Evolutionary conservation across 2,797 vertebrate genomes (phyloP).

Genomic region (Lepilemur ruficaudatus): DNA sequence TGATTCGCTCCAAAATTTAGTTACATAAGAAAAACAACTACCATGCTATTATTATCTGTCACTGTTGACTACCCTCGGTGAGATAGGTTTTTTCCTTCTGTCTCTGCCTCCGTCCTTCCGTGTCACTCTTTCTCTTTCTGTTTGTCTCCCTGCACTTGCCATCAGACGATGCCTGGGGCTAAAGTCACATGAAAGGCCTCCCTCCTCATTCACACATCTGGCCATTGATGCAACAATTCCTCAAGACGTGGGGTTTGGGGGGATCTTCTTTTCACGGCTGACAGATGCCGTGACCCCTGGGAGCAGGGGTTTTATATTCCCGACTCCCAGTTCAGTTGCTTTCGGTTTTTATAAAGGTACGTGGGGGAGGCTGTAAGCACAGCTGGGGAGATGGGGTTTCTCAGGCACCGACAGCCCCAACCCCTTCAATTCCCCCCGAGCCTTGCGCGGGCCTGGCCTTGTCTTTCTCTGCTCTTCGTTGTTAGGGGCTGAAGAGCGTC

Average conservation of each 20-base stretch:
- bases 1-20: neutral
- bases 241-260: neutral
- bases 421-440: neutral
- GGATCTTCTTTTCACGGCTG: neutral
- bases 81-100: neutral
- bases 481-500: neutral
- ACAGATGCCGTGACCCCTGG: neutral
- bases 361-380: neutral
- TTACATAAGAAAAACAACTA: neutral
- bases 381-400: neutral
- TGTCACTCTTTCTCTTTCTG: neutral
- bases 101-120: neutral
- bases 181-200: neutral
- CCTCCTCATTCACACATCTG: neutral
- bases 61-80: neutral
- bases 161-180: neutral
- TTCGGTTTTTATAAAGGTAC: neutral
- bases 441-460: neutral
- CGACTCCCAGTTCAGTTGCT: neutral
- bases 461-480: neutral
- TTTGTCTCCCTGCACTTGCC: neutral
- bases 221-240: neutral
- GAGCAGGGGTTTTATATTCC: neutral
- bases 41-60: neutral
- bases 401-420: neutral